Base-by-base conservation (phyloP, 2,888 invertebrate genomes). In the Parascotia fuliginaria region DNA sequence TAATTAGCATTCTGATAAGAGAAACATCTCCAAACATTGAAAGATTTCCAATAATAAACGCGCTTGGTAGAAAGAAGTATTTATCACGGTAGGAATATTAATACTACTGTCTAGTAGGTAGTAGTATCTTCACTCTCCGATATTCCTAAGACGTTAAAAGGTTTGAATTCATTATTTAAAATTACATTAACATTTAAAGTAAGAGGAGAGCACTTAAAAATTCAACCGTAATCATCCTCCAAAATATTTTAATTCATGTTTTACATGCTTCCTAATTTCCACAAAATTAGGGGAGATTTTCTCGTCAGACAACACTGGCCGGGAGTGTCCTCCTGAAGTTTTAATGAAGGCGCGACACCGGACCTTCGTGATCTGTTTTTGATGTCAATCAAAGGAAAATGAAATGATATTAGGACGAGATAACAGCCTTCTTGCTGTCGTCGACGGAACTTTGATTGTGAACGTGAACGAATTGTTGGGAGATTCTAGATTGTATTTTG, bases 311-410 rank as follows among this genome's bases (percentile, higher is more conserved):
- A 42, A 51, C 55, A 38, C 39, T 27, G 28, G n/a, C 19, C 27
- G 22, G 31, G 31, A 38, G 7, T 16, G 9, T 3, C 29, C 41
- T 49, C 34, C 22, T 42, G 43, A 65, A 66, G 39, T 65, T 66
- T 59, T 65, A 65, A 65, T 59, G 67, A 65, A 51, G 55, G 51
- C 44, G 55, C 33, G 65, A 66, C 63, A 62, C 49, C 32, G 55
- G 51, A 51, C 55, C 55, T 41, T 5, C 19, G 34, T 47, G 53
- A 66, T 49, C 67, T 54, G 55, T 63, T 55, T 62, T 56, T 47
- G 66, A 55, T 53, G 55, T 66, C 67, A 66, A 65, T 65, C 59
- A 62, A 51, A 66, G 51, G 45, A 49, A 55, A 62, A 24, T 19
- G 19, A 61, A 63, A 65, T 65, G 52, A 65, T 53, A 65, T 46